A percentile compares a stretch with the other conserved stretches of the same genome.
phyloP scores from a whole-genome alignment of 2,888 invertebrate genomes.

The Eulithis testata region DNA sequence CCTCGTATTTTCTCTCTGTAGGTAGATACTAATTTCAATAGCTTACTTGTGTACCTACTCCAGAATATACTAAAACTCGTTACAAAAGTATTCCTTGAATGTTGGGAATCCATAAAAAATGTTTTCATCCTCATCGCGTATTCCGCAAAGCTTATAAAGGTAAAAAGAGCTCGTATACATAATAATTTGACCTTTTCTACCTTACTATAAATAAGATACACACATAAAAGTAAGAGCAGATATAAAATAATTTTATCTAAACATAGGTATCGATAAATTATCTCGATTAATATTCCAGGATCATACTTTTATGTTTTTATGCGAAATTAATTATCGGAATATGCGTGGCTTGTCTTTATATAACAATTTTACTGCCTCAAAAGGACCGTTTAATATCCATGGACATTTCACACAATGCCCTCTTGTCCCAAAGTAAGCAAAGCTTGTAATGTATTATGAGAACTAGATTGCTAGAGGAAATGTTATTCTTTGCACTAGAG shows the following conservation, averaged over 20 bases:
- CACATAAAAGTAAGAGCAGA: not conserved
- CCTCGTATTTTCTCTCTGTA: not conserved
- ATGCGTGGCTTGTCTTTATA: too few species aligned
- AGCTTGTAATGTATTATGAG: too few species aligned
- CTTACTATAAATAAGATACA: conserved; percentile 13
- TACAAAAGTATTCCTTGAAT: not conserved
- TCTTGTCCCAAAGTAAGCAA: too few species aligned
- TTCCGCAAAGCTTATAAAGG: conserved; percentile 15
- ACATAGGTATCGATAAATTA: not conserved
- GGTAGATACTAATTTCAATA: not conserved
- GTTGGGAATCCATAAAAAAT: conserved; percentile 14
- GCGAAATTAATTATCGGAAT: too few species aligned
- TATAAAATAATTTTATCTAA: not conserved
- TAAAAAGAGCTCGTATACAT: conserved; percentile 22
- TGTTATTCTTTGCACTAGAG: too few species aligned
- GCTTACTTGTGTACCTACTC: not conserved
- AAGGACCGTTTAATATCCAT: too few species aligned
- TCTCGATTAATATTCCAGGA: not conserved
- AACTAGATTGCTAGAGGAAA: too few species aligned
- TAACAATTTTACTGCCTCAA: too few species aligned
- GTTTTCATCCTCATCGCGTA: conserved; percentile 19
- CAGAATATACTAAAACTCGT: not conserved
- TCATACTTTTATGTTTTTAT: too few species aligned
- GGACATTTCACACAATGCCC: too few species aligned
- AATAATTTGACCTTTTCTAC: conserved; percentile 24